Evolutionary conservation across 2,113 vertebrate genomes (phyloP), one percentile per base, ranked within the genome.

Genomic region (Triplophysa rosa): DNA sequence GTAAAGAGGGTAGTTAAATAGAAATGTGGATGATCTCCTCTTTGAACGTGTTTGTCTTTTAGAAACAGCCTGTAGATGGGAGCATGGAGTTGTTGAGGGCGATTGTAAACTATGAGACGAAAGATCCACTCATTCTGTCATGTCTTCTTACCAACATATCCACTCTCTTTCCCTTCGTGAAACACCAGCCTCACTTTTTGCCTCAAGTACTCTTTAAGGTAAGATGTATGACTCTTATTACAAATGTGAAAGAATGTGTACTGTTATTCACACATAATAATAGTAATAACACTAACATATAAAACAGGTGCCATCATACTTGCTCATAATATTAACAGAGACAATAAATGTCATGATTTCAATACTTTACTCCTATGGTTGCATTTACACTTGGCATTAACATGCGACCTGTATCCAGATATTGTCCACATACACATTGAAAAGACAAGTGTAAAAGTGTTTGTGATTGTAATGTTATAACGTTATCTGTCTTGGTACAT

Each of bases 81-180:
- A 95, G 97, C 78, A 92, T 96, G 87, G 94, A 96, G 87, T 90
- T 99, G 21, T 91, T 99, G 80, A 94, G 96, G 86, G 91, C 91
- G 26, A 92, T 98, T 68, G 89, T 99, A 83, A 94, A 87, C 89
- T 99, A 95, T 84, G 91, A 97, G 77, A 97, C 94, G 74, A 93
- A 94, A 86, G 97, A 99, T 86, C 96, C 97, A 1, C 95, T 98
- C 83, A 94, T 99, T 87, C 82, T 98, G 68, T 98, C 97, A 79
- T 98, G 96, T 73, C 91, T 97, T 84, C 96, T 99, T 84, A 97
- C 95, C 82, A 96, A 95, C 62, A 87, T 99, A 69, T 99, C 96
- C 3, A 92, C 94, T 37, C 95, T 98, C 49, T 97, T 98, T 83
- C 96, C 96, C 0, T 98, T 98, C 85, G 91, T 95, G 61, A 93